A percentile compares a stretch with the other conserved stretches of the same genome.
These are phyloP conservation scores for Erebia ligea DNA, from an alignment of 2,888 invertebrate genomes.

Conservation along the genomic window DNA sequence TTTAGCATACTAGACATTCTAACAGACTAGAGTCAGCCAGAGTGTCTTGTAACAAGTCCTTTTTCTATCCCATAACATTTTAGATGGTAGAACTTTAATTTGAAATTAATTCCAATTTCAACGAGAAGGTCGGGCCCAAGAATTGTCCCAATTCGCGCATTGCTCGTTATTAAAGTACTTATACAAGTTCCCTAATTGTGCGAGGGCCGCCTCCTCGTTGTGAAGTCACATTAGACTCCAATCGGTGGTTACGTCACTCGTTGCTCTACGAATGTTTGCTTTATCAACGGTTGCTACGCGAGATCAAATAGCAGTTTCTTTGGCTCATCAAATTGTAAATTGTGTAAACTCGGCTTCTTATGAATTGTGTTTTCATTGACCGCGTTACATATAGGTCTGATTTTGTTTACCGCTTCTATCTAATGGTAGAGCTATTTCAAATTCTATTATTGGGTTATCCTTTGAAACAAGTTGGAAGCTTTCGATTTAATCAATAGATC, in stretches of 20 bases:
- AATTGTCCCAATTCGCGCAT: conserved; percentile 7
- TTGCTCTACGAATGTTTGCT: conserved; percentile 31
- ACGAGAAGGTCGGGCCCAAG: conserved; percentile 5
- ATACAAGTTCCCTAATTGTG: conserved; percentile 48
- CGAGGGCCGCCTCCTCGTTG: conserved; percentile 45
- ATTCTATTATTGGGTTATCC: not conserved
- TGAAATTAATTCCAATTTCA: conserved; percentile 27
- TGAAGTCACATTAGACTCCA: conserved; percentile 40
- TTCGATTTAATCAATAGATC: no score
- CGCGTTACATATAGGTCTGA: not conserved
- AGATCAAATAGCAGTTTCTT: conserved; percentile 27
- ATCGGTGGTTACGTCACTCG: conserved; percentile 45
- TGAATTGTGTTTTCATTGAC: conserved; percentile 3
- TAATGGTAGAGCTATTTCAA: not conserved
- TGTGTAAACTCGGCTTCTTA: conserved; percentile 22
- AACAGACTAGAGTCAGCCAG: not conserved
- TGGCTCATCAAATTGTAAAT: conserved; percentile 18
- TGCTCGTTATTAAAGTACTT: conserved; percentile 37
- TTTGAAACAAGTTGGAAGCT: no score
- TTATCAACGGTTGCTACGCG: conserved; percentile 38
- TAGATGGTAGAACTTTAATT: conserved; percentile 21
- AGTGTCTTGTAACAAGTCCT: not conserved
- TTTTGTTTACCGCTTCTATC: not conserved
- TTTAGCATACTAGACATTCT: not conserved
- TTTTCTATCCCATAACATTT: not conserved